Percentiles rank a stretch among this genome's conserved stretches.
Evolutionary conservation across 2,797 vertebrate genomes (phyloP).

Genomic region (Acipenser transmontanus): DNA sequence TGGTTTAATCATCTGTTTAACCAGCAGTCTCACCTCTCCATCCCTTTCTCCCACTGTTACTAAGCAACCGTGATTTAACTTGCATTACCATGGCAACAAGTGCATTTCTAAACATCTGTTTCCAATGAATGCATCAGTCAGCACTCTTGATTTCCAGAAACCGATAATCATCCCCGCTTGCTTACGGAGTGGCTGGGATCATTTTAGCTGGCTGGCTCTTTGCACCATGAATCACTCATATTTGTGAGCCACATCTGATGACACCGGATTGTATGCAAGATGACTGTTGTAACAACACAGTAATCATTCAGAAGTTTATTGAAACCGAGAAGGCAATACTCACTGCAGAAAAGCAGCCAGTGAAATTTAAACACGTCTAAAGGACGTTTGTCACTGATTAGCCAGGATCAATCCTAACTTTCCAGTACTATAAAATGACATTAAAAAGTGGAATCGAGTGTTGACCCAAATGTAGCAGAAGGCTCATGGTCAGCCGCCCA

Average conservation of each 20-base stretch:
- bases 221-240: constrained; percentile 16
- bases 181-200: constrained; percentile 25
- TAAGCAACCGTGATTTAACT: constrained; percentile 21
- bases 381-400: no score
- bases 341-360: no score
- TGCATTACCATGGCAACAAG: constrained; percentile 31
- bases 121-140: constrained; percentile 28
- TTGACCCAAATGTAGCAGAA: no score
- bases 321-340: no score
- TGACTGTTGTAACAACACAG: no score
- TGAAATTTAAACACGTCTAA: no score
- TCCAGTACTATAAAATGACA: no score
- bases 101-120: constrained; percentile 46
- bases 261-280: no score
- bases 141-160: not conserved
- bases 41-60: constrained; percentile 6
- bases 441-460: no score
- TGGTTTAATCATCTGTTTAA: not conserved
- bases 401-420: no score
- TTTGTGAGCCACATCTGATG: constrained; percentile 7
- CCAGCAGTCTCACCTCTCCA: not conserved
- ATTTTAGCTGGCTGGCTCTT: constrained; percentile 26
- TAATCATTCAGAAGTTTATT: no score
- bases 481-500: no score
- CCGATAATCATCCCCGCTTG: constrained; percentile 2